Base-by-base conservation (phyloP, 1,140 invertebrate genomes). In the Sarcophaga peregrina region DNA sequence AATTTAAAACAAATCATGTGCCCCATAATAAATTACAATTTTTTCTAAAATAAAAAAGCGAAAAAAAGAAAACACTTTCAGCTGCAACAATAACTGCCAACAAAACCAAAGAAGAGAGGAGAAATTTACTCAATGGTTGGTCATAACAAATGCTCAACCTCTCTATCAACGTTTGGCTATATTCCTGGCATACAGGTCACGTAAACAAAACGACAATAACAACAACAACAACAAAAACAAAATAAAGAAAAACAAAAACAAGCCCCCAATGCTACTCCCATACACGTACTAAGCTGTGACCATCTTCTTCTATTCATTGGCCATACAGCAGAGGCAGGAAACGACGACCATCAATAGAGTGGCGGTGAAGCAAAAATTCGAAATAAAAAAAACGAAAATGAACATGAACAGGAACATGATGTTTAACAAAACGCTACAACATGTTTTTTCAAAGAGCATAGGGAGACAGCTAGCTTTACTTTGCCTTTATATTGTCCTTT, bases 371-470 rank as follows among this genome's bases (percentile, higher is more conserved):
- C 1, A 37, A 37, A 37, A 37, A 37, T 37, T 37, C 4, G 25
- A 37, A 37, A 37, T 2, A 58, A 58, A 58, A 58, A 0, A 13
- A 15, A 13, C 0, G 54, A 58, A 37, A 37, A 37, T 4, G 15
- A n/a, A 6, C 0, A 13, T 58, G 54, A 7, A 15, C 15, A n/a
- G 7, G 54, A n/a, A n/a, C 13, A n/a, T 15, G 13, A 58, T 58
- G 54, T 58, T 58, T 58, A 58, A 58, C 54, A 58, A 37, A 58
- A 58, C 54, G 54, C 13, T 58, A 58, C 15, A 58, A 58, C 54
- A 58, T 58, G 54, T 13, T 58, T 13, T 58, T n/a, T 58, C 25
- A 37, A 37, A 37, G 25, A 37, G 25, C 25, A 37, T 37, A 37
- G 25, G 25, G 25, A 37, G 25, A 37, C n/a, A n/a, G n/a, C n/a